Evolutionary conservation across 2,888 invertebrate genomes (phyloP), one percentile per base, ranked within the genome.

Genomic region (Cantharis rufa): DNA sequence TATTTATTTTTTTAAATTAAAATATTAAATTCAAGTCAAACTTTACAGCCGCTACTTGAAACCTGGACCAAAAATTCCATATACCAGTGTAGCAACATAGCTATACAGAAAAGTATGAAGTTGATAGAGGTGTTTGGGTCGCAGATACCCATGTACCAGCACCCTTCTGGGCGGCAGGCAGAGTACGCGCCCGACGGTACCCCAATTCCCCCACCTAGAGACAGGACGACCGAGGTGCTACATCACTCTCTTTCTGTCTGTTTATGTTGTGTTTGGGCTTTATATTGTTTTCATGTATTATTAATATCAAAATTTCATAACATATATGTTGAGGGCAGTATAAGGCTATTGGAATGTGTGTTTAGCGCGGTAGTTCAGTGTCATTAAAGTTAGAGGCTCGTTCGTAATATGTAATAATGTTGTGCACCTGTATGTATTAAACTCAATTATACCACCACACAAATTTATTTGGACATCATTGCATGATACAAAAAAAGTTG

Each of bases 101-200:
- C 71, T 76, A 76, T 73, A 76, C 78, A 74, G 72, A 76, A 78
- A 76, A 71, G 74, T 76, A 76, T 71, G 73, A 79, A 75, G 75
- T 80, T 80, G 81, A 82, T 79, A 83, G 84, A 85, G 86, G 85
- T 86, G 83, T 86, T 86, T 89, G 88, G 89, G 89, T 86, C 88
- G 88, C 90, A 91, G 91, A 91, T 91, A 88, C 91, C 91, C 89
- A 90, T 91, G 90, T 91, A 90, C 89, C 91, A 90, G 90, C 90
- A 90, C 89, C 90, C 90, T 87, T 89, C 90, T 88, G 90, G 90
- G 86, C 89, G 86, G 81, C 88, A 88, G 85, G 86, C 87, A 81
- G 88, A 88, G 85, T 87, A 87, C 85, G 87, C 87, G 84, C 86
- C 88, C 82, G 88, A 88, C 85, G 88, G 88, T 86, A 88, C 88